Conservation (phyloP, 2,797 vertebrate species). For the Cottoperca gobio region DNA sequence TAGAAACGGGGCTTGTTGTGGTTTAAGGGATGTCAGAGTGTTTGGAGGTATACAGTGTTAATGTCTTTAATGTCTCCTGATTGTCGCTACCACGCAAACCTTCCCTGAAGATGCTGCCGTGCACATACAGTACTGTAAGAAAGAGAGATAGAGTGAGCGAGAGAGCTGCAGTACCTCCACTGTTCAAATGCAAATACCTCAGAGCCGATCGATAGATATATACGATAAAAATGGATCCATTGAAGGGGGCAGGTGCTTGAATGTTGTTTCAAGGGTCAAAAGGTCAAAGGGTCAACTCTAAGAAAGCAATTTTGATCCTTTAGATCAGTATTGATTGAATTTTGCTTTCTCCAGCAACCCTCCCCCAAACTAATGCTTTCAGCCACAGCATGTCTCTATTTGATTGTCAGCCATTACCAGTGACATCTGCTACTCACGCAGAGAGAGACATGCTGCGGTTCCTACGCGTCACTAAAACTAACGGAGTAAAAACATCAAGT, state of each 20-base stretch:
- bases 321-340: slow-evolving; percentile 76
- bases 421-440: slow-evolving; percentile 60
- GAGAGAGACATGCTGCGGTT: not conserved
- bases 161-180: slow-evolving; percentile 58
- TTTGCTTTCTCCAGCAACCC: slow-evolving; percentile 42
- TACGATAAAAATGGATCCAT: slow-evolving; percentile 67
- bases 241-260: slow-evolving; percentile 65
- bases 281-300: slow-evolving; percentile 75
- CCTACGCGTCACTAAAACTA: not conserved
- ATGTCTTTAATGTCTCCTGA: slow-evolving; percentile 66
- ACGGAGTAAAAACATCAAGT: not conserved
- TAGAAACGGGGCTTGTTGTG: slow-evolving; percentile 62
- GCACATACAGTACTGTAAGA: slow-evolving; percentile 5
- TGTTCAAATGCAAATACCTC: slow-evolving; percentile 73
- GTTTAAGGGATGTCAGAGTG: slow-evolving; percentile 60
- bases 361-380: slow-evolving; percentile 49
- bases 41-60: slow-evolving; percentile 70
- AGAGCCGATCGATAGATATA: slow-evolving; percentile 65
- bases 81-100: slow-evolving; percentile 71
- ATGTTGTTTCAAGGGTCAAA: slow-evolving; percentile 64
- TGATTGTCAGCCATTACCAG: slow-evolving; percentile 73
- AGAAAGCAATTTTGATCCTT: slow-evolving; percentile 74
- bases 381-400: slow-evolving; percentile 52
- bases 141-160: slow-evolving; percentile 9
- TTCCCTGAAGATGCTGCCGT: slow-evolving; percentile 59